Percentiles rank a stretch among this genome's conserved stretches.
These are phyloP conservation scores for Poliocrania exsul DNA, from an alignment of 2,797 vertebrate species.

Conservation along the genomic window DNA sequence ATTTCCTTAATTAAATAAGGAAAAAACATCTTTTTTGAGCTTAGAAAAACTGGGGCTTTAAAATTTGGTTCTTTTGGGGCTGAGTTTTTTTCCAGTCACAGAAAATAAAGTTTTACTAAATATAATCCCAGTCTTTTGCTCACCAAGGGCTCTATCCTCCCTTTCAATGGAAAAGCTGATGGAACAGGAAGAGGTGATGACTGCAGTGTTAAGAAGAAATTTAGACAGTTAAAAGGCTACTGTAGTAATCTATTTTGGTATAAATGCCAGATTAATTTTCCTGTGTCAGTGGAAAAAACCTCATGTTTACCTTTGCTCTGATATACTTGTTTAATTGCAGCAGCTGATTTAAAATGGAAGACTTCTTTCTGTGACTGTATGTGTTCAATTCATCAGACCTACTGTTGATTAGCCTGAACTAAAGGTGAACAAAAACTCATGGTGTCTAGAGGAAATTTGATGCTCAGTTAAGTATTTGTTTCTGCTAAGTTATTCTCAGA, in stretches of 20 bases:
- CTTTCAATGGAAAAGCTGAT: background rate
- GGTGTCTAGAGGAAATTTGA: background rate
- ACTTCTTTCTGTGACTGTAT: background rate
- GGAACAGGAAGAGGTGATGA: background rate
- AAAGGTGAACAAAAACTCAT: background rate
- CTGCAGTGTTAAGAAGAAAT: background rate
- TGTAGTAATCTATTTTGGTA: background rate
- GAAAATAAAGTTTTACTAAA: background rate
- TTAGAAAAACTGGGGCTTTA: background rate
- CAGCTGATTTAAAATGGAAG: background rate
- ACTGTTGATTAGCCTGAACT: background rate
- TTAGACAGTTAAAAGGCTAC: background rate
- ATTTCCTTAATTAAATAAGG: background rate
- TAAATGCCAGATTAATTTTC: constrained; percentile 7
- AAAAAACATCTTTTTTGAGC: background rate
- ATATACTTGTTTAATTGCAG: background rate
- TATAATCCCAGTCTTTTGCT: background rate
- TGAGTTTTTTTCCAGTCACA: background rate
- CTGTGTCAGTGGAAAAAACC: background rate
- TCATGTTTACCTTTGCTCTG: background rate
- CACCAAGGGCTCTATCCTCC: background rate
- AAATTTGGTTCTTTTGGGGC: background rate
- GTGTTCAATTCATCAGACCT: background rate
- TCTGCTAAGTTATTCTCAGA: background rate
- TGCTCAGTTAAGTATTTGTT: background rate